Percentiles rank a stretch among this genome's conserved stretches.
phyloP scores from a whole-genome alignment of 1,140 invertebrate genomes.

The Gryon sp. region DNA sequence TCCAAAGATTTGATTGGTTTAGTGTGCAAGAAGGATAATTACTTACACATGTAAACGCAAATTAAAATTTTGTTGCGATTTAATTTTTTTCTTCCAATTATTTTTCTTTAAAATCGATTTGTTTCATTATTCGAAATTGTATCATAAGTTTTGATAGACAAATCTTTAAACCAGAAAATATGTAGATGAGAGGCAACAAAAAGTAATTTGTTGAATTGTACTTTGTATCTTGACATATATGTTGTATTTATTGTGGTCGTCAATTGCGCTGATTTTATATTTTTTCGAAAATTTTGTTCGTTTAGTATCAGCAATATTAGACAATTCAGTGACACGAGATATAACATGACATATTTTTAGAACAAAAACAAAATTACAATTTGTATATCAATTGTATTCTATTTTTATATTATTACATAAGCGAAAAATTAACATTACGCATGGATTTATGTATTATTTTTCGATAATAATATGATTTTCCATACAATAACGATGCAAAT shows the following conservation, averaged over 20 bases:
- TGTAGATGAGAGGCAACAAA: not conserved
- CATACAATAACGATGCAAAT: slow-evolving; percentile 17
- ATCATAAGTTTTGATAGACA: not conserved
- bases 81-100: too few species aligned
- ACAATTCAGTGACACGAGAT: not conserved
- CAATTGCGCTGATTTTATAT: slow-evolving; percentile 5
- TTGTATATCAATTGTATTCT: slow-evolving; percentile 59
- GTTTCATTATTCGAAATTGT: too few species aligned
- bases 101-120: too few species aligned
- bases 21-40: too few species aligned
- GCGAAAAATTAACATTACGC: slow-evolving; percentile 4
- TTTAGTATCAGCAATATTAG: not conserved
- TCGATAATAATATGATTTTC: not conserved
- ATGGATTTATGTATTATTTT: slow-evolving; percentile 6
- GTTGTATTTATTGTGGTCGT: slow-evolving; percentile 46
- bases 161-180: too few species aligned
- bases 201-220: slow-evolving; percentile 45
- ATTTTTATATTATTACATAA: slow-evolving; percentile 54
- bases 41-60: too few species aligned
- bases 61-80: too few species aligned
- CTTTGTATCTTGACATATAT: slow-evolving; percentile 7
- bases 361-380: slow-evolving; percentile 36
- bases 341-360: slow-evolving; percentile 53
- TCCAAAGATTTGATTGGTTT: too few species aligned
- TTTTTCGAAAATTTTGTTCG: slow-evolving; percentile 18